Percentiles rank a stretch among this genome's conserved stretches.
These are phyloP conservation scores for Epinephelus moara DNA, from an alignment of 2,113 vertebrate species.

Conservation along the genomic window DNA sequence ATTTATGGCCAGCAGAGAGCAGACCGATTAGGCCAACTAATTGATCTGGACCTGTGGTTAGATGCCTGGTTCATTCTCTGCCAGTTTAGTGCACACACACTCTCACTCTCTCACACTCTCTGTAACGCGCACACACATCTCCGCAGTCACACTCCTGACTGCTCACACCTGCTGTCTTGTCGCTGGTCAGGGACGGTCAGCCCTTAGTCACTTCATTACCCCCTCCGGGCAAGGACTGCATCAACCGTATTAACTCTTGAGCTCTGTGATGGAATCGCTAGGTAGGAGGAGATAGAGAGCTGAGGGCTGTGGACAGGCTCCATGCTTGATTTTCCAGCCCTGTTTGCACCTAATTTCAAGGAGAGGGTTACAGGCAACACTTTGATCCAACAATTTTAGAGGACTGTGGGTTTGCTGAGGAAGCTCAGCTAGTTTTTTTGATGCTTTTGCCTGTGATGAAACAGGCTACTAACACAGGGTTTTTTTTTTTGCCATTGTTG, in stretches of 20 bases:
- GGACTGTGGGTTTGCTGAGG: conserved; percentile 37
- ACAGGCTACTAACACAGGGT: conserved; percentile 2
- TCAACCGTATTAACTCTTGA: conserved; percentile 67
- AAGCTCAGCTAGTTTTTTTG: conserved; percentile 27
- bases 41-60: conserved; percentile 67
- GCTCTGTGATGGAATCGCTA: conserved; percentile 66
- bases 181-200: conserved; percentile 67
- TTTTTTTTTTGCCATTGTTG: conserved; percentile 27
- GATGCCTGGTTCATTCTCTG: conserved; percentile 34
- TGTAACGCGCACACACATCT: conserved; percentile 19
- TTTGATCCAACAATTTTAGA: conserved; percentile 59
- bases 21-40: conserved; percentile 67
- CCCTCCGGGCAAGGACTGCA: conserved; percentile 66
- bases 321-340: conserved; percentile 50
- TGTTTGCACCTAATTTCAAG: conserved; percentile 71
- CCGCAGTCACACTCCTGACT: conserved; percentile 39
- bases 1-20: conserved; percentile 53
- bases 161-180: conserved; percentile 70
- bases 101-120: neutral
- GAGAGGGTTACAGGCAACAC: conserved; percentile 63
- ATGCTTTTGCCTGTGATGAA: conserved; percentile 50
- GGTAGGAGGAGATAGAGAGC: conserved; percentile 61
- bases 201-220: conserved; percentile 77
- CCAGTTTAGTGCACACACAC: conserved; percentile 9
- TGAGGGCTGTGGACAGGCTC: conserved; percentile 49